Evolutionary conservation across 1,140 invertebrate species (phyloP).

Genomic region (Zaprionus capensis): DNA sequence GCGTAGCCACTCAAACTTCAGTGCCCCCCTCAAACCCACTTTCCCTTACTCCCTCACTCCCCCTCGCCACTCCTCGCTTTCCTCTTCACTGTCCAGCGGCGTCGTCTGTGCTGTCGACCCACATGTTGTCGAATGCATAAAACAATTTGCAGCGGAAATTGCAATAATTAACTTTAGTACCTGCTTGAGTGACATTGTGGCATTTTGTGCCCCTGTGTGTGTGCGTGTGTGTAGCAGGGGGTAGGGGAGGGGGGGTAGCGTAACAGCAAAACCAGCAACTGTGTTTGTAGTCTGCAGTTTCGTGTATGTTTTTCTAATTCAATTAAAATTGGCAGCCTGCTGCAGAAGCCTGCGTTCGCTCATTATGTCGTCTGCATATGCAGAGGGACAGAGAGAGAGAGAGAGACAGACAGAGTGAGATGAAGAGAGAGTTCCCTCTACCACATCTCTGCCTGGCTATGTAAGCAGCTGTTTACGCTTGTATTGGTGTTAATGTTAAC

Average conservation of each 20-base stretch:
- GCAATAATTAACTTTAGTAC: slow-evolving; percentile 82
- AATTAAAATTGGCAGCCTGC: slow-evolving; percentile 75
- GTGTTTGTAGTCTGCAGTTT: slow-evolving; percentile 11
- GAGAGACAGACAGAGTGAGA: no score
- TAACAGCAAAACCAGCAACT: slow-evolving; percentile 1
- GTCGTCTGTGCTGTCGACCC: slow-evolving; percentile 23
- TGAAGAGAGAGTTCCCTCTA: no score
- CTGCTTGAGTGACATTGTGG: slow-evolving; percentile 78
- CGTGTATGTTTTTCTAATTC: slow-evolving; percentile 70
- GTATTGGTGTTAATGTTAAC: slow-evolving; percentile 81
- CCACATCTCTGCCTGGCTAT: not conserved
- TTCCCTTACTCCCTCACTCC: slow-evolving; percentile 10
- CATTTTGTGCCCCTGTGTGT: slow-evolving; percentile 33
- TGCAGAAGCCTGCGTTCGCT: slow-evolving; percentile 39
- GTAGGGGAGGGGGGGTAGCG: not conserved
- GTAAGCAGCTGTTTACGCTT: slow-evolving; percentile 69
- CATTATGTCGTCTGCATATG: slow-evolving; percentile 64
- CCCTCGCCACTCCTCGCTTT: not conserved
- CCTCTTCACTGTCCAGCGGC: not conserved
- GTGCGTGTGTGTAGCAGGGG: slow-evolving; percentile 3
- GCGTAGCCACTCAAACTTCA: slow-evolving; percentile 8
- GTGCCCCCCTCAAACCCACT: not conserved
- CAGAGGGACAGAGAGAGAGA: not conserved
- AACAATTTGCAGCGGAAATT: slow-evolving; percentile 81
- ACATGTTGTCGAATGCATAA: slow-evolving; percentile 75